Conservation (phyloP, 2,113 vertebrate species). For the Psephotus haematonotus region DNA sequence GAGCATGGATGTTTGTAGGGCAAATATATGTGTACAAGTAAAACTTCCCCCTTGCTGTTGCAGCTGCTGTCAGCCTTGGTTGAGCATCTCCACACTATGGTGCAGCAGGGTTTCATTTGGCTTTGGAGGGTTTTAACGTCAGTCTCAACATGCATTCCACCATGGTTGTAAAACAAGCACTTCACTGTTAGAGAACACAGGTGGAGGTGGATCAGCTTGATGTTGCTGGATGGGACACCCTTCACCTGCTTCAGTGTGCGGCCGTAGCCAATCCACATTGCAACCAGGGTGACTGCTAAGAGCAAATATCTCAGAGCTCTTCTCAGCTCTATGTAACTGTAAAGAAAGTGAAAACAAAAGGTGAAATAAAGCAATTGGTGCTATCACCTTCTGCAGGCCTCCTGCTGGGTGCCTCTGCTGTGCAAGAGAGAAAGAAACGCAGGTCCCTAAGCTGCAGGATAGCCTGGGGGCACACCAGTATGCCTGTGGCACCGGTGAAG, state of each 20-base stretch:
- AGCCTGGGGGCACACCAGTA: rapidly evolving
- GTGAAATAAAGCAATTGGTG: not conserved
- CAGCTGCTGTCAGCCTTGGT: rapidly evolving
- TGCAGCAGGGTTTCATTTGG: not conserved
- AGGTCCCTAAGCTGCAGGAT: not conserved
- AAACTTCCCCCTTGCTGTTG: not conserved
- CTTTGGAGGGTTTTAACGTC: not conserved
- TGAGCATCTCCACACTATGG: rapidly evolving
- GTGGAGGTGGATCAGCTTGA: not conserved
- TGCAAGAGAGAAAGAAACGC: not conserved
- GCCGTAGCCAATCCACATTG: not conserved
- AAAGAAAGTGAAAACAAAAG: not conserved
- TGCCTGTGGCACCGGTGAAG: not conserved
- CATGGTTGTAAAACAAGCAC: not conserved
- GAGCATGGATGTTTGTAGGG: not conserved
- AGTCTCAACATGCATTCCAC: not conserved
- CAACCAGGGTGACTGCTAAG: not conserved
- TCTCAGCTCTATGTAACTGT: not conserved
- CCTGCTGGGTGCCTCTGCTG: not conserved
- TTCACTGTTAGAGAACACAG: not conserved
- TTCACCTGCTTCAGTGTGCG: not conserved
- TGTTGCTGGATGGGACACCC: not conserved
- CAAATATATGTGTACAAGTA: not conserved
- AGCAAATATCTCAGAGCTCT: not conserved
- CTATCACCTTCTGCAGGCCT: not conserved